Conservation (phyloP, 2,888 invertebrate species). For the Hedya salicella region DNA sequence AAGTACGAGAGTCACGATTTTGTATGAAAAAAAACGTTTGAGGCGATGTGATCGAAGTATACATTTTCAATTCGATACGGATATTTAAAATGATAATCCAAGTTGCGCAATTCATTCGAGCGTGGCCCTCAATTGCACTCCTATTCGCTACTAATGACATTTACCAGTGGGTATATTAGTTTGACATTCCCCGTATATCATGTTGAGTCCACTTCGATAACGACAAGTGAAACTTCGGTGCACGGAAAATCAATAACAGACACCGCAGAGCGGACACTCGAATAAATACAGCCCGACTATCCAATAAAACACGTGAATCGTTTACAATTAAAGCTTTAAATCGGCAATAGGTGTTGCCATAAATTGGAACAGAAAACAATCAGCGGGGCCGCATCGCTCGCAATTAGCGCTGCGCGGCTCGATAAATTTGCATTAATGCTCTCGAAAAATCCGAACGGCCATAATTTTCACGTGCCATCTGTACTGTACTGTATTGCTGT, state of each 20-base stretch:
- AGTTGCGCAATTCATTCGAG: background rate
- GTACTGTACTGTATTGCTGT: slow-evolving; percentile 48
- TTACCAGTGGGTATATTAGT: slow-evolving; percentile 34
- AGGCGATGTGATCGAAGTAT: background rate
- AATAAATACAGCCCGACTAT: slow-evolving; percentile 82
- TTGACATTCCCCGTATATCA: slow-evolving; percentile 54
- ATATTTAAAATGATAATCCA: background rate
- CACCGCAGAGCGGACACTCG: slow-evolving; percentile 74
- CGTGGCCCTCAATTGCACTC: background rate
- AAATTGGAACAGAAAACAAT: slow-evolving; percentile 84
- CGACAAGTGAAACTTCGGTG: slow-evolving; percentile 59
- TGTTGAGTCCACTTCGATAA: slow-evolving; percentile 54
- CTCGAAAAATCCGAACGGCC: slow-evolving; percentile 82
- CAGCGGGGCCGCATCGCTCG: slow-evolving; percentile 81
- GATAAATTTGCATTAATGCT: slow-evolving; percentile 85
- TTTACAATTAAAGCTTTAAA: slow-evolving; percentile 85
- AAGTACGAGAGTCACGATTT: no score
- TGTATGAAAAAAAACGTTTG: no score
- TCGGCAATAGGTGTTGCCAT: slow-evolving; percentile 86
- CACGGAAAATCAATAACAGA: slow-evolving; percentile 79
- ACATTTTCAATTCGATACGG: background rate
- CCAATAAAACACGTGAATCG: slow-evolving; percentile 85
- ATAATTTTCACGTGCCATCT: slow-evolving; percentile 81
- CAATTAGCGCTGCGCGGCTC: slow-evolving; percentile 83
- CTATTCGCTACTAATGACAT: slow-evolving; percentile 6